A percentile compares a stretch with the other conserved stretches of the same genome.
phyloP scores from a whole-genome alignment of 2,113 vertebrate genomes.

The Caracal caracal region DNA sequence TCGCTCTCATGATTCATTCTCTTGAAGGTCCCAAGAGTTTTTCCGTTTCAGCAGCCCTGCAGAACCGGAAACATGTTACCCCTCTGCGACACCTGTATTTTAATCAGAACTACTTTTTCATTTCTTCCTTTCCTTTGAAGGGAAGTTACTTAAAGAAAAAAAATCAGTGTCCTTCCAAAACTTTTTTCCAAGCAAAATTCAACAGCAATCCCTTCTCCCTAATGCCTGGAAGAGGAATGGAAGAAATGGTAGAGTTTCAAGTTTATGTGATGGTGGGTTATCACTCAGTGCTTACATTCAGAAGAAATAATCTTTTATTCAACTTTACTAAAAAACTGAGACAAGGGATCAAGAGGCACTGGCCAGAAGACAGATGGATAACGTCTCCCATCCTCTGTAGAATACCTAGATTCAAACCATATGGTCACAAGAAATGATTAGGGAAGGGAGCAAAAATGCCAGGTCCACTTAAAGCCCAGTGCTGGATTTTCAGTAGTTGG shows the following conservation, averaged over 20 bases:
- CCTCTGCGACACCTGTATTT: slow-evolving; percentile 50
- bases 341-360: not conserved
- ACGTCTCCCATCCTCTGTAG: not conserved
- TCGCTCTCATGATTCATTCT: slow-evolving; percentile 64
- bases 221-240: not conserved
- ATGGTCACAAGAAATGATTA: not conserved
- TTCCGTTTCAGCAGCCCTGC: slow-evolving; percentile 22
- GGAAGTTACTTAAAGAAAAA: not conserved
- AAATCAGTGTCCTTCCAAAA: not conserved
- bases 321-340: slow-evolving; percentile 13
- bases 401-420: slow-evolving; percentile 37
- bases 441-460: not conserved
- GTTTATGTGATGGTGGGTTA: not conserved
- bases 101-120: not conserved
- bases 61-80: not conserved
- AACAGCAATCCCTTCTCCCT: not conserved
- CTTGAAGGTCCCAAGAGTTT: slow-evolving; percentile 17
- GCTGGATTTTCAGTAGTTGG: not conserved
- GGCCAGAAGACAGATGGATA: not conserved
- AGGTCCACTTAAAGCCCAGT: not conserved
- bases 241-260: not conserved
- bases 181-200: slow-evolving; percentile 29
- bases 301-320: slow-evolving; percentile 55
- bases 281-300: not conserved
- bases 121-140: not conserved